Evolutionary conservation across 2,888 invertebrate species (phyloP).

Genomic region (Lucinisca nassula): DNA sequence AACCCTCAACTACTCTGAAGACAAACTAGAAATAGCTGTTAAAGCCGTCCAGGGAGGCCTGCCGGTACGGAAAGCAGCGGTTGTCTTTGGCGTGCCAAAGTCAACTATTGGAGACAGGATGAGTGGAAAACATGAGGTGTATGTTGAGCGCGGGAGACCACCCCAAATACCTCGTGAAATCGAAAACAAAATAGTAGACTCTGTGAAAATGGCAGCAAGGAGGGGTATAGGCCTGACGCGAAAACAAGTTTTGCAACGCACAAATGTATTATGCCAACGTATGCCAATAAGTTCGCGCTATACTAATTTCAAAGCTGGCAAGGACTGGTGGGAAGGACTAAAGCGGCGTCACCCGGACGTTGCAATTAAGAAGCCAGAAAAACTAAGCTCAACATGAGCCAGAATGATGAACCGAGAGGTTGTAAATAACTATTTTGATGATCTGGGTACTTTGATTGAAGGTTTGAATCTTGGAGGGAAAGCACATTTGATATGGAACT

Average conservation of each 20-base stretch:
- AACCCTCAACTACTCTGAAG: neutral
- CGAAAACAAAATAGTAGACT: constrained; percentile 49
- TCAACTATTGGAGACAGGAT: constrained; percentile 47
- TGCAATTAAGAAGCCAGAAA: constrained; percentile 3
- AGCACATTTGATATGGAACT: constrained; percentile 29
- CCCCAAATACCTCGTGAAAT: constrained; percentile 38
- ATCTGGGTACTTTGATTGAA: neutral
- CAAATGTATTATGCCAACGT: constrained; percentile 2
- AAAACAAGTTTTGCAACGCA: constrained; percentile 10
- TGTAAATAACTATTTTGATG: constrained; percentile 15
- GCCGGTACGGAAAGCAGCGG: constrained; percentile 40
- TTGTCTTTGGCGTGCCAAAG: constrained; percentile 34
- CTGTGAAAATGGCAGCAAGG: constrained; percentile 45
- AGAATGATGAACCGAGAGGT: constrained; percentile 24
- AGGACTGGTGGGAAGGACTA: constrained; percentile 6
- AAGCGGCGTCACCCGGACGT: neutral
- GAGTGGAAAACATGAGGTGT: constrained; percentile 14
- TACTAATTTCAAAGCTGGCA: constrained; percentile 9
- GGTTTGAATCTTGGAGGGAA: neutral
- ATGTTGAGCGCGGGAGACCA: constrained; percentile 31
- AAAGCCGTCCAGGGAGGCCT: constrained; percentile 18
- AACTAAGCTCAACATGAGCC: neutral
- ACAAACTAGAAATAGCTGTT: neutral
- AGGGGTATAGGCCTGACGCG: constrained; percentile 53
- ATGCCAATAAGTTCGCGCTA: neutral